phyloP scores from a whole-genome alignment of 2,797 vertebrate genomes.

The Orientallactaga sibirica region DNA sequence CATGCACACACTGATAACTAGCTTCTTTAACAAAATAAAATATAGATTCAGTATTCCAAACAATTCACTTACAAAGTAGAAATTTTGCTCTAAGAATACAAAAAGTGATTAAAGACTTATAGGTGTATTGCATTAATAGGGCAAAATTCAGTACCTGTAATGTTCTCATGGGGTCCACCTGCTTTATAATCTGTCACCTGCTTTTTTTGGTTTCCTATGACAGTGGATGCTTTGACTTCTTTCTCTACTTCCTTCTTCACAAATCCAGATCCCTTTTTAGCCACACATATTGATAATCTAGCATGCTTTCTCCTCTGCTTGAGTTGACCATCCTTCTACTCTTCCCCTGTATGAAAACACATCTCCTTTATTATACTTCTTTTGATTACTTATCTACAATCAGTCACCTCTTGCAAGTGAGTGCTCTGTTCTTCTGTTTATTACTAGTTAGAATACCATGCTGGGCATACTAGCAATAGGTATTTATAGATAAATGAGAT shows the following conservation, averaged over 20 bases:
- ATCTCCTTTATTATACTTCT: background rate
- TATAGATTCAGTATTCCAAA: background rate
- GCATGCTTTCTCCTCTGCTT: background rate
- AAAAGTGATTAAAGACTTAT: background rate
- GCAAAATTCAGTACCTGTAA: background rate
- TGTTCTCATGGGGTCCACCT: background rate
- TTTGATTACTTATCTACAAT: background rate
- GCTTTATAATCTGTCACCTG: background rate
- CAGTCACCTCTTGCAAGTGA: background rate
- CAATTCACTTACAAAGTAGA: background rate
- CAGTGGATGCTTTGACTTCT: background rate
- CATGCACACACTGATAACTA: background rate
- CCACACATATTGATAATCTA: background rate
- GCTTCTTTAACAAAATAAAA: constrained; percentile 17
- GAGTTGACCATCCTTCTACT: background rate
- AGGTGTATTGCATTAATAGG: background rate
- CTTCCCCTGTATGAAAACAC: background rate
- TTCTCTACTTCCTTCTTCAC: background rate
- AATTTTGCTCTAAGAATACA: background rate
- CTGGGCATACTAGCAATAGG: background rate
- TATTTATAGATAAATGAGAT: background rate
- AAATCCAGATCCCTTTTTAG: background rate
- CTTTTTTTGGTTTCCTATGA: no score
- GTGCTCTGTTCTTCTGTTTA: background rate
- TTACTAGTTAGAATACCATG: background rate